Conservation (phyloP, 2,888 invertebrate genomes). For the Gari tellinella region DNA sequence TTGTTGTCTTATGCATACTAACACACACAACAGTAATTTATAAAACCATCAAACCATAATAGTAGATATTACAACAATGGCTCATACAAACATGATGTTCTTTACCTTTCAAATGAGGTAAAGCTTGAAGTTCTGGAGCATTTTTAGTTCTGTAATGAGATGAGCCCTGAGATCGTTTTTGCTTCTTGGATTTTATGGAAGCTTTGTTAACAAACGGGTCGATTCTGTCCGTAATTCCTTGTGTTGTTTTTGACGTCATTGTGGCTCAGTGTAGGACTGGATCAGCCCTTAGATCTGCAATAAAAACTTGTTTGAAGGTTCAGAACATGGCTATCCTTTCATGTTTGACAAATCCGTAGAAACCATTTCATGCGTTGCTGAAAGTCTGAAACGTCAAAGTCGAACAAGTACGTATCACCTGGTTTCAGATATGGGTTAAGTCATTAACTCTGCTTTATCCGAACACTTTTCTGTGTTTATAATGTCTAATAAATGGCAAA, state of each 20-base stretch:
- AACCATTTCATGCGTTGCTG: conserved; percentile 60
- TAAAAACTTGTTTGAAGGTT: conserved; percentile 38
- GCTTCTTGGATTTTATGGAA: conserved; percentile 99
- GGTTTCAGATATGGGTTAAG: conserved; percentile 1
- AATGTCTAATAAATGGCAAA: conserved; percentile 12
- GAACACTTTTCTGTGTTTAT: conserved; percentile 9
- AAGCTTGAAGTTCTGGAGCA: conserved; percentile 97
- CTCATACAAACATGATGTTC: not conserved
- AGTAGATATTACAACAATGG: too few relatives aligned
- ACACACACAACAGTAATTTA: too few relatives aligned
- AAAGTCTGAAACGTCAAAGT: conserved; percentile 10
- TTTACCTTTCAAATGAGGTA: conserved; percentile 98
- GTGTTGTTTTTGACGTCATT: conserved; percentile 74
- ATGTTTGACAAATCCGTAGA: conserved; percentile 74
- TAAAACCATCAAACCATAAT: too few relatives aligned
- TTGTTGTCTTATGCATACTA: too few relatives aligned
- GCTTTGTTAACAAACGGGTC: conserved; percentile 97
- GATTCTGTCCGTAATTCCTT: conserved; percentile 95
- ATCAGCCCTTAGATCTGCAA: conserved; percentile 37
- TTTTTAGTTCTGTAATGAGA: conserved; percentile 99
- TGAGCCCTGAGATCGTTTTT: conserved; percentile 99
- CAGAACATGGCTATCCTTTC: conserved; percentile 73
- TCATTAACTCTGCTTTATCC: conserved; percentile 26
- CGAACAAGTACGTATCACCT: not conserved
- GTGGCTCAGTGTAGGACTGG: conserved; percentile 47